Evolutionary conservation across 2,797 vertebrate species (phyloP).

Genomic region (Poecilia picta): DNA sequence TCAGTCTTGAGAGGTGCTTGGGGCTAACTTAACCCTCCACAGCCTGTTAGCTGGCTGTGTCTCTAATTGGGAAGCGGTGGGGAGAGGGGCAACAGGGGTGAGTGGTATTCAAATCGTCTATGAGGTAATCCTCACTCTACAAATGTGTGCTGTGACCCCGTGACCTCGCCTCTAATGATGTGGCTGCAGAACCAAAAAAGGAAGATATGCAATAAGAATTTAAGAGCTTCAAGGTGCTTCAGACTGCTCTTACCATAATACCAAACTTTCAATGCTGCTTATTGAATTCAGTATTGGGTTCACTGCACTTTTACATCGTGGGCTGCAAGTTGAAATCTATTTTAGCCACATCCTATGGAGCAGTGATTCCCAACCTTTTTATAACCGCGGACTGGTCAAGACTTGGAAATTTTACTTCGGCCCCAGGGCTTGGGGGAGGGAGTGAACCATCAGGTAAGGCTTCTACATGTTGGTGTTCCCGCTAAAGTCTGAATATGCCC

Average conservation of each 20-base stretch:
- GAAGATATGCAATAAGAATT: slow-evolving; percentile 45
- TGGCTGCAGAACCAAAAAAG: slow-evolving; percentile 48
- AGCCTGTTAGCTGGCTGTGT: slow-evolving; percentile 72
- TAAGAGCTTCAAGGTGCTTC: slow-evolving; percentile 9
- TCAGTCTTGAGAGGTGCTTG: slow-evolving; percentile 71
- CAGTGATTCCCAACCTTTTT: too few relatives aligned
- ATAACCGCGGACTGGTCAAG: too few relatives aligned
- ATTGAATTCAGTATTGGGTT: slow-evolving; percentile 40
- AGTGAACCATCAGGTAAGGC: too few relatives aligned
- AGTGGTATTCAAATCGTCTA: slow-evolving; percentile 75
- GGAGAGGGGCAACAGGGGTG: slow-evolving; percentile 60
- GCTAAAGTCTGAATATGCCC: too few relatives aligned
- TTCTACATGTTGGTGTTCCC: too few relatives aligned
- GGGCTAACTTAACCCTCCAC: slow-evolving; percentile 62
- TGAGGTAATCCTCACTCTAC: slow-evolving; percentile 80
- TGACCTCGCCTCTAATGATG: slow-evolving; percentile 69
- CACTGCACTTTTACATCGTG: slow-evolving; percentile 13
- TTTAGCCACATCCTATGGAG: slow-evolving; percentile 29
- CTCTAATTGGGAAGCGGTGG: slow-evolving; percentile 73
- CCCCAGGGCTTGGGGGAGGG: too few relatives aligned
- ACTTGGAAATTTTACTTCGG: too few relatives aligned
- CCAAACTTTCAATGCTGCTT: slow-evolving; percentile 25
- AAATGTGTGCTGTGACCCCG: slow-evolving; percentile 77
- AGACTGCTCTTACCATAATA: slow-evolving; percentile 14
- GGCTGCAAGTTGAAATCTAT: slow-evolving; percentile 28